phyloP scores from a whole-genome alignment of 1,140 invertebrate genomes.

The Sweltsa coloradensis region DNA sequence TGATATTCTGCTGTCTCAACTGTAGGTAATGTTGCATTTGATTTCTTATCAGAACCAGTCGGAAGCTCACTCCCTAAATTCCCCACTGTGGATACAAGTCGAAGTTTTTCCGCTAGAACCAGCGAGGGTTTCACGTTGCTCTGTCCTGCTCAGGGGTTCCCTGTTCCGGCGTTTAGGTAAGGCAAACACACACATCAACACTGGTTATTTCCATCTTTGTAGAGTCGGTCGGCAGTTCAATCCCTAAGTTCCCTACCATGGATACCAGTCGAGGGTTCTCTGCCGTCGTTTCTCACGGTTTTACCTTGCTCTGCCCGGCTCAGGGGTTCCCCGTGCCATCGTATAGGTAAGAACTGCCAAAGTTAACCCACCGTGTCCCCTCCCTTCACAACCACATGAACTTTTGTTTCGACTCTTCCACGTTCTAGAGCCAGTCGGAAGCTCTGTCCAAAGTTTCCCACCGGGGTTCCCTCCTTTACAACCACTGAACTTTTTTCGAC shows the following conservation, averaged over 20 bases:
- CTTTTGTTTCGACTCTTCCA: no score
- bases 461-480: no score
- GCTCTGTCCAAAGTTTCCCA: slow-evolving; percentile 9
- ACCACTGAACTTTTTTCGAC: no score
- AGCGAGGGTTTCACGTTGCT: slow-evolving; percentile 34
- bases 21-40: no score
- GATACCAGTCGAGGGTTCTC: slow-evolving; percentile 22
- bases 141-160: slow-evolving; percentile 44
- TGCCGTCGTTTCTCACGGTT: slow-evolving; percentile 24
- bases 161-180: slow-evolving; percentile 37
- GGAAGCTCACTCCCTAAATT: slow-evolving; percentile 43
- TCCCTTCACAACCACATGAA: no score
- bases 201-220: slow-evolving; percentile 16
- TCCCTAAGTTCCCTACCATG: slow-evolving; percentile 39
- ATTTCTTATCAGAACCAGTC: slow-evolving; percentile 39
- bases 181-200: slow-evolving; percentile 2
- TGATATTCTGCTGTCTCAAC: no score
- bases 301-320: slow-evolving; percentile 33
- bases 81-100: slow-evolving; percentile 47
- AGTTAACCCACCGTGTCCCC: no score
- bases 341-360: slow-evolving; percentile 9
- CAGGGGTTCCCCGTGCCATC: slow-evolving; percentile 43
- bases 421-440: slow-evolving; percentile 21
- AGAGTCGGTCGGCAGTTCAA: slow-evolving; percentile 41
- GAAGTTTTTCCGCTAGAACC: slow-evolving; percentile 40